Percentiles rank a stretch among this genome's conserved stretches.
These are phyloP conservation scores for Centrocercus urophasianus DNA, from an alignment of 2,113 vertebrate genomes.

Conservation along the genomic window DNA sequence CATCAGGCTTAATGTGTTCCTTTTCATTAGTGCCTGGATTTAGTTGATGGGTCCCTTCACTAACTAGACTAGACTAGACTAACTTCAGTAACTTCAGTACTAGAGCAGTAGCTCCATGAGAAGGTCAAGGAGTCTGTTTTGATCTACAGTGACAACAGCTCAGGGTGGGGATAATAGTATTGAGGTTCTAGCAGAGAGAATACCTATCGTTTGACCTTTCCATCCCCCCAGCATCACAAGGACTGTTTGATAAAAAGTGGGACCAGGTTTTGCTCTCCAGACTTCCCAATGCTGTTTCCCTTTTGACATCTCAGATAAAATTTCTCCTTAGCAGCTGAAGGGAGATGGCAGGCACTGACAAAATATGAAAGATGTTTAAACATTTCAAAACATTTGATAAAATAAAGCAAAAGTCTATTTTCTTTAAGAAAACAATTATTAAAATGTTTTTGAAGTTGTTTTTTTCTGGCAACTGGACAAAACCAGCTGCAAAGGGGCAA, in stretches of 20 bases:
- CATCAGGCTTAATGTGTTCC: not conserved
- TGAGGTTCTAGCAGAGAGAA: not conserved
- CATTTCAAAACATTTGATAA: not conserved
- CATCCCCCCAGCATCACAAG: not conserved
- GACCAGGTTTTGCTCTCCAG: conserved; percentile 36
- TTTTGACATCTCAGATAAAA: not conserved
- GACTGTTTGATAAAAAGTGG: not conserved
- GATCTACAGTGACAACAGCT: not conserved
- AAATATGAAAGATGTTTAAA: not conserved
- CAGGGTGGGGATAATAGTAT: not conserved
- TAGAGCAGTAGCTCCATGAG: not conserved
- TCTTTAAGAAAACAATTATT: not conserved
- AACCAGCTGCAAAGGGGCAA: not conserved
- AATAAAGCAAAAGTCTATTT: not conserved
- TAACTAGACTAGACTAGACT: no score
- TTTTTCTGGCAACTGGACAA: not conserved
- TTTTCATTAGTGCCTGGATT: not conserved
- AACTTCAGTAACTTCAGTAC: not conserved
- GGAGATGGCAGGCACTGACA: not conserved
- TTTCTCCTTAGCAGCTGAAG: not conserved
- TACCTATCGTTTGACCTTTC: not conserved
- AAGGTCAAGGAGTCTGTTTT: not conserved
- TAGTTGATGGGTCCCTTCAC: not conserved
- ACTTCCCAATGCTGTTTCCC: not conserved
- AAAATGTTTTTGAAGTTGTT: not conserved